These are phyloP conservation scores for Lutraria rhynchaena DNA, from an alignment of 1,140 invertebrate species.

Conservation along the genomic window DNA sequence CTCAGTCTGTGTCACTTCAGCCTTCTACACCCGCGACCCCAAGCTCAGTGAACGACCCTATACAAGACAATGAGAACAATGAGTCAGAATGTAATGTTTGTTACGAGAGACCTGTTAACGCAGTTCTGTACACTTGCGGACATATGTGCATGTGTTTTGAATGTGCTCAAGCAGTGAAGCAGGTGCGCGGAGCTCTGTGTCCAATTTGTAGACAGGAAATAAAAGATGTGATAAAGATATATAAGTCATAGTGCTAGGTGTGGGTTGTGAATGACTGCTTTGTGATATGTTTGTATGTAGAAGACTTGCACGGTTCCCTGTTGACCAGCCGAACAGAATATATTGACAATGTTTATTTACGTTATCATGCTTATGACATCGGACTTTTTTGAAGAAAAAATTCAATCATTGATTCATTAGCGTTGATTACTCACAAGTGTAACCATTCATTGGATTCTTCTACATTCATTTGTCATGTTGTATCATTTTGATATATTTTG, in stretches of 20 bases:
- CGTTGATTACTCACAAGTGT: no score
- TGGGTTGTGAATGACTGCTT: no score
- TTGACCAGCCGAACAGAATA: no score
- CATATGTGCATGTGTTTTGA: conserved; percentile 99
- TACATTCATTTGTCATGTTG: no score
- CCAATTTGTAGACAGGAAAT: conserved; percentile 96
- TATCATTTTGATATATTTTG: no score
- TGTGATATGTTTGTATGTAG: no score
- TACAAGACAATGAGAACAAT: conserved; percentile 63
- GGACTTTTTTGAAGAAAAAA: no score
- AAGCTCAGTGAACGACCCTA: conserved; percentile 57
- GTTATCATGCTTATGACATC: no score
- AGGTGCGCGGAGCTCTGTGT: conserved; percentile 89
- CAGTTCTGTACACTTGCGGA: conserved; percentile 97
- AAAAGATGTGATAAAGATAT: conserved; percentile 96
- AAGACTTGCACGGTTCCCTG: no score
- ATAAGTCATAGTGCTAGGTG: conserved; percentile 52
- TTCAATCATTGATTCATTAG: no score
- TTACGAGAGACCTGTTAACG: conserved; percentile 95
- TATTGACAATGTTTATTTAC: no score
- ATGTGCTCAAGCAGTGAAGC: conserved; percentile 93
- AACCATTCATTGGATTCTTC: no score
- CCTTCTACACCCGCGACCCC: conserved; percentile 66
- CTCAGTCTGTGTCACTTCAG: conserved; percentile 52
- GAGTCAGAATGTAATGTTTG: conserved; percentile 94